Conservation (phyloP, 2,797 vertebrate species). For the Myotis vivesi region DNA sequence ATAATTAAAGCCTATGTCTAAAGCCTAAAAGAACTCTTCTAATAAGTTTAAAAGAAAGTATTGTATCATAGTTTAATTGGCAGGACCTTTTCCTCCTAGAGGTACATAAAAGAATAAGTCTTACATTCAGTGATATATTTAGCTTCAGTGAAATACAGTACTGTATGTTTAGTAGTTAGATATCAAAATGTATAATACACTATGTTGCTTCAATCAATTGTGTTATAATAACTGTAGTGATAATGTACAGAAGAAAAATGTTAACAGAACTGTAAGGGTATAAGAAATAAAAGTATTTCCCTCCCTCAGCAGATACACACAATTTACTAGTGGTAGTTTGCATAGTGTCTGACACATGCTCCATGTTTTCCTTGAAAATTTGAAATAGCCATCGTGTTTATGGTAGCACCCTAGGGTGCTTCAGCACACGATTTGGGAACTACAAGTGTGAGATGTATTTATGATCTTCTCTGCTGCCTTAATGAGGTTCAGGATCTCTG, state of each 20-base stretch:
- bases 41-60: neutral
- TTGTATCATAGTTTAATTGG: neutral
- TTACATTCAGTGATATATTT: neutral
- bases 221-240: neutral
- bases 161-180: constrained; percentile 11
- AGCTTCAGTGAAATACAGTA: neutral
- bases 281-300: neutral
- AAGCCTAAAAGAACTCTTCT: neutral
- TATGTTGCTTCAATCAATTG: neutral
- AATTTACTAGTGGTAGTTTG: neutral
- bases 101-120: neutral
- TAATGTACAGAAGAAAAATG: neutral
- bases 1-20: neutral
- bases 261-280: neutral
- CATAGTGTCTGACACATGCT: neutral
- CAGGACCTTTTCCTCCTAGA: neutral
- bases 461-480: neutral
- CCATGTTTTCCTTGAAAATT: neutral
- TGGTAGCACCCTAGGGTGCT: neutral
- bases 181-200: neutral
- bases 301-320: neutral
- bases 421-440: neutral
- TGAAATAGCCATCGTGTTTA: neutral
- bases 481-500: neutral
- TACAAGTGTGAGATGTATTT: neutral